phyloP scores from a whole-genome alignment of 2,797 vertebrate genomes.

The Periophthalmus magnuspinnatus region DNA sequence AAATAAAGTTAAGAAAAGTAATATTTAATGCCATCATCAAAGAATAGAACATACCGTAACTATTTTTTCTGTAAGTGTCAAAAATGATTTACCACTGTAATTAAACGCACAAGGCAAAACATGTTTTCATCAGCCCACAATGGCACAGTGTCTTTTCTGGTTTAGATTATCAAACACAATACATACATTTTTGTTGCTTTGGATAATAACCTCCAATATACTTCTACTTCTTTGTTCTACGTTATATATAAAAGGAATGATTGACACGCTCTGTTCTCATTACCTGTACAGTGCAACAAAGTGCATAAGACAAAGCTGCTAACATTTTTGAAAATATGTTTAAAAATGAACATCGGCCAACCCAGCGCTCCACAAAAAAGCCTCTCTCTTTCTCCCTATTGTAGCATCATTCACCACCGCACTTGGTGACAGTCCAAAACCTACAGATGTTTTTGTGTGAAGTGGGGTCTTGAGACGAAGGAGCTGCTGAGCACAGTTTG shows the following conservation, averaged over 20 bases:
- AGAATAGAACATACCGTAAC: too few relatives aligned
- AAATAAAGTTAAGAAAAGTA: too few relatives aligned
- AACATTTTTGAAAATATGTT: too few relatives aligned
- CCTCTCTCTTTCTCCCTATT: background rate
- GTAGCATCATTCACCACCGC: background rate
- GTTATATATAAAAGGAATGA: too few relatives aligned
- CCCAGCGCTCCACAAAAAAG: background rate
- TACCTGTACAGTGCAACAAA: too few relatives aligned
- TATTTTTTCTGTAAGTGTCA: background rate
- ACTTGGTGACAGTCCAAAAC: conserved; percentile 2
- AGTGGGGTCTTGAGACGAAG: background rate
- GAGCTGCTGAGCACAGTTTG: conserved; percentile 37
- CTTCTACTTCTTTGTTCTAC: too few relatives aligned
- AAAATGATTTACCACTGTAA: background rate
- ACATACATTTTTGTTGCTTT: background rate
- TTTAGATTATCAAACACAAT: background rate
- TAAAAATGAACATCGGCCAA: too few relatives aligned
- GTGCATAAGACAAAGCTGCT: too few relatives aligned
- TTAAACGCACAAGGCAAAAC: background rate
- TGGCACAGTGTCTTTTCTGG: background rate
- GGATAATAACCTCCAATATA: background rate
- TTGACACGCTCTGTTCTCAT: too few relatives aligned
- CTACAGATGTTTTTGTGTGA: conserved; percentile 10
- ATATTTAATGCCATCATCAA: too few relatives aligned
- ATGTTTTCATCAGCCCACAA: background rate